phyloP scores from a whole-genome alignment of 2,797 vertebrate species.

The Enteromius radiatus region DNA sequence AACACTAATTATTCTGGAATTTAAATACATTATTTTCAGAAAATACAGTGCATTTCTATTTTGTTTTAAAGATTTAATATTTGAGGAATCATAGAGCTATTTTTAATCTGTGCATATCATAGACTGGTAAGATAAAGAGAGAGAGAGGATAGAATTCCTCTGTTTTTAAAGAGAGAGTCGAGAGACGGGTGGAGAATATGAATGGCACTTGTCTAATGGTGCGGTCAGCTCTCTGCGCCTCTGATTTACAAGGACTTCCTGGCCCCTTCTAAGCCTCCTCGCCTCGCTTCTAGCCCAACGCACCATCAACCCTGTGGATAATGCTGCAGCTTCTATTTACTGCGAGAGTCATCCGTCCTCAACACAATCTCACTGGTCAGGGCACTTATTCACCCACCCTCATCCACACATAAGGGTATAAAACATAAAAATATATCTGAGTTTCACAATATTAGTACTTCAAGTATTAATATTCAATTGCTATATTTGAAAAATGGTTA shows the following conservation, averaged over 20 bases:
- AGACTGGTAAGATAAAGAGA: background rate
- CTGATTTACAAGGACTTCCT: constrained; percentile 43
- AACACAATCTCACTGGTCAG: constrained; percentile 15
- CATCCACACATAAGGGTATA: background rate
- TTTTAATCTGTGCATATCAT: constrained; percentile 15
- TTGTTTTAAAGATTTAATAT: background rate
- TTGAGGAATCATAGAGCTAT: background rate
- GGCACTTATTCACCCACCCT: background rate
- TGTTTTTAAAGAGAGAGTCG: constrained; percentile 12
- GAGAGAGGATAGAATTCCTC: background rate
- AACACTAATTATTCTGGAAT: background rate
- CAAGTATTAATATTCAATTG: too few relatives aligned
- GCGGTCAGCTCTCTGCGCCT: constrained; percentile 33
- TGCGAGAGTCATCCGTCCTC: background rate
- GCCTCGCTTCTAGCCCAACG: constrained; percentile 12
- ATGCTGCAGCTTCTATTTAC: constrained; percentile 21
- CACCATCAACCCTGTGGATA: constrained; percentile 22
- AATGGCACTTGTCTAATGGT: constrained; percentile 52
- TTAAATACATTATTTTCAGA: background rate
- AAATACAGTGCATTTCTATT: background rate
- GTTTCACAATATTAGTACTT: background rate
- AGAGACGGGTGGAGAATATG: constrained; percentile 28
- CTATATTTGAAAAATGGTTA: background rate
- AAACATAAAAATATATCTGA: background rate
- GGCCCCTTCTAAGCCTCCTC: constrained; percentile 1